Evolutionary conservation across 53 echinoderm and acorn worm genomes (phyloP), one percentile per base, ranked within the genome.

Genomic region (Luidia sarsii): DNA sequence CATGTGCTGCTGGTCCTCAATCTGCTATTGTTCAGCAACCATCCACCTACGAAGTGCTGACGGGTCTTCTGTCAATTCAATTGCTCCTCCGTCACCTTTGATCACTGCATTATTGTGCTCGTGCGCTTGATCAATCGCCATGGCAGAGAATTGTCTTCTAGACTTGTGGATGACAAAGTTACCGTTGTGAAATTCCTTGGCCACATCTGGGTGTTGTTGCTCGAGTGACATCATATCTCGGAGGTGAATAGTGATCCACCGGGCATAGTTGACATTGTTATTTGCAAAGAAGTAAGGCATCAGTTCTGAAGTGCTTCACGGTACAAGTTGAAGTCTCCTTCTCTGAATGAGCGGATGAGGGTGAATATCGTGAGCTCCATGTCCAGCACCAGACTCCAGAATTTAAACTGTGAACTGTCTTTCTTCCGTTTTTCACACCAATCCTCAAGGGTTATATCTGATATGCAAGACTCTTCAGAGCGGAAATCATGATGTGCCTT

Each of bases 171-270:
- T 20, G 6, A 53, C 55, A n/a, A n/a, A n/a, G n/a, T n/a, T n/a
- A n/a, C n/a, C n/a, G n/a, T n/a, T n/a, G 19, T 52, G 3, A 54
- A 81, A 65, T 25, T 81, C 67, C 32, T 18, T 16, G 33, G 46
- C 35, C 23, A 81, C 2, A 35, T 57, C 18, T 39, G 62, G 43
- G 39, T 63, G 63, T 24, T 4, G 43, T 28, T 29, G 29, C 7
- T 25, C 33, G 8, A 61, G 46, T 18, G 35, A 48, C 15, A 55
- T 31, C 86, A 86, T 86, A 38, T 86, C 86, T 51, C 79, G n/a
- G 8, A 77, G 41, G 64, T 73, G 85, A 33, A 85, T 37, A 4
- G 85, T 52, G 33, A 85, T 18, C 85, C 74, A 85, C 22, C 86
- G 32, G 22, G 67, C 79, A 53, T 86, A 86, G 38, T 86, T 80